Conservation (phyloP, 30 jellyfish, hydroid and myxozoan species). For the Hydractinia symbiolongicarpus region DNA sequence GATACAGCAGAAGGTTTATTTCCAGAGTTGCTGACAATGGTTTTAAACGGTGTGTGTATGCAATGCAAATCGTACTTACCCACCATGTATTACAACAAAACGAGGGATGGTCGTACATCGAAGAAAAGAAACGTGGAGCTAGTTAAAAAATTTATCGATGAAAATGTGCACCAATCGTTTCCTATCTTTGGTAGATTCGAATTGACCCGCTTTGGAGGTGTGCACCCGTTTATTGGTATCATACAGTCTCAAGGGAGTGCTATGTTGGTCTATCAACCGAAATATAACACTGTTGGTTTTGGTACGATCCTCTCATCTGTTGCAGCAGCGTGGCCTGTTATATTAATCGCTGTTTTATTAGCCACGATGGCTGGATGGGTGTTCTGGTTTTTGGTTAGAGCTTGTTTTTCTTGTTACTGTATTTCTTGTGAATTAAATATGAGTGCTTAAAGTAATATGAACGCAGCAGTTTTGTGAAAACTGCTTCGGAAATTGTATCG, state of each 20-base stretch:
- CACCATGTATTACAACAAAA: not conserved
- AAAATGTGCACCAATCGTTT: slow-evolving; percentile 3
- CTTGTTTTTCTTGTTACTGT: not conserved
- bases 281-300: not conserved
- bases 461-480: too few species aligned
- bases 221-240: slow-evolving; percentile 18
- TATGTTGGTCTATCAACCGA: slow-evolving; percentile 24
- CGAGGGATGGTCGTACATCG: not conserved
- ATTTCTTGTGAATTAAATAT: not conserved
- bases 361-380: slow-evolving; percentile 10
- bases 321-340: slow-evolving; percentile 14
- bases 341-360: not conserved
- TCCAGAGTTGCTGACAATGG: slow-evolving; percentile 4
- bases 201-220: slow-evolving; percentile 1
- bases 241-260: slow-evolving; percentile 34
- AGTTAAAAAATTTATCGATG: not conserved
- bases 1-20: not conserved
- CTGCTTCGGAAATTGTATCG: too few species aligned
- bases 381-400: slow-evolving; percentile 19
- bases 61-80: not conserved
- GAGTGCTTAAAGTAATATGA: too few species aligned
- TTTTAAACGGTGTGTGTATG: slow-evolving; percentile 13
- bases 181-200: slow-evolving; percentile 9
- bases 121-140: not conserved
- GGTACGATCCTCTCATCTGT: not conserved